Evolutionary conservation across 30 jellyfish, hydroid and myxozoan species (phyloP), one percentile per base, ranked within the genome.

Genomic region (Turritopsis dohrnii): DNA sequence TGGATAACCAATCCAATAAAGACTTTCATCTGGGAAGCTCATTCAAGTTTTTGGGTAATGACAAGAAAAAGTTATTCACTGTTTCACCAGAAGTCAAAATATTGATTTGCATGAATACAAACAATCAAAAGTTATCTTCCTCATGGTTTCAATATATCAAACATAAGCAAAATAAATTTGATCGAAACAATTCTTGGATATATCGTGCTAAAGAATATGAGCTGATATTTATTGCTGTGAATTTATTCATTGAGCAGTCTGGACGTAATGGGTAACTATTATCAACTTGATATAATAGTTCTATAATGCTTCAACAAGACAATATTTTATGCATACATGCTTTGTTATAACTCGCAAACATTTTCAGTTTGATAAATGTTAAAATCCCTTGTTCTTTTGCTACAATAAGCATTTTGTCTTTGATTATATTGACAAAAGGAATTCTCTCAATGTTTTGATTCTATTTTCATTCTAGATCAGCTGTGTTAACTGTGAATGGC

Each of bases 401-500:
- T n/a, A n/a, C n/a, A n/a, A n/a, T n/a, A n/a, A n/a, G n/a, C n/a
- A n/a, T n/a, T n/a, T n/a, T n/a, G n/a, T n/a, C n/a, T n/a, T n/a
- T n/a, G n/a, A n/a, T n/a, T n/a, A n/a, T n/a, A n/a, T n/a, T n/a
- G n/a, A n/a, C n/a, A n/a, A n/a, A n/a, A n/a, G n/a, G n/a, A n/a
- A n/a, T n/a, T n/a, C n/a, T n/a, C n/a, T n/a, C n/a, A n/a, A n/a
- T n/a, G n/a, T n/a, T n/a, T n/a, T n/a, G n/a, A n/a, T n/a, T n/a
- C n/a, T n/a, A n/a, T 72, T 77, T 77, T 1, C 22, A 24, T 29
- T 26, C 20, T 30, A 77, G 85, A 1, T 28, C 73, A 28, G 85
- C 53, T 8, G 16, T 77, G 66, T 30, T 77, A 24, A 66, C 71
- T 26, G 71, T 77, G 53, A 66, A 77, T 77, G 85, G 85, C 26